Percentiles rank a stretch among this genome's conserved stretches.
phyloP scores from a whole-genome alignment of 2,888 invertebrate genomes.

The Cheilosia soror region DNA sequence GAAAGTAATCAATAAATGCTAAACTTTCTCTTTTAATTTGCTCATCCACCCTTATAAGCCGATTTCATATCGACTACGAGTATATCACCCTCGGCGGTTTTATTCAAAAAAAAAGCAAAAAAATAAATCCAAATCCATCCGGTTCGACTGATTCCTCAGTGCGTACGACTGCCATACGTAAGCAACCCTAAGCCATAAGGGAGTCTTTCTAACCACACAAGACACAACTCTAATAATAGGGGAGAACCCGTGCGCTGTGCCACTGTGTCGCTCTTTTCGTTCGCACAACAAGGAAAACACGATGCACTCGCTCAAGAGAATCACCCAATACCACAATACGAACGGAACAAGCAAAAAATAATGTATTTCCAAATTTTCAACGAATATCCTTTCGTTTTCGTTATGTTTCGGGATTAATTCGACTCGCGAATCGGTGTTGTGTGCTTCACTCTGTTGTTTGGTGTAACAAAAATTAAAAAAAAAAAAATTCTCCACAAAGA shows the following conservation, averaged over 20 bases:
- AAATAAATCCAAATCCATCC: conserved; percentile 39
- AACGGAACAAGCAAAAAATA: conserved; percentile 41
- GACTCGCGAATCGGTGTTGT: conserved; percentile 71
- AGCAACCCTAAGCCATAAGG: conserved; percentile 38
- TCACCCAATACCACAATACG: conserved; percentile 47
- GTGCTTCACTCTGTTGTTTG: conserved; percentile 53
- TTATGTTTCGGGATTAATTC: conserved; percentile 72
- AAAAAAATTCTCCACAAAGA: conserved; percentile 13
- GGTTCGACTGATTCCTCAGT: conserved; percentile 40
- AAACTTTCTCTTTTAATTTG: conserved; percentile 69
- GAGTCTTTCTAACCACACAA: conserved; percentile 27
- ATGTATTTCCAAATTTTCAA: conserved; percentile 63
- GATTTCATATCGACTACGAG: conserved; percentile 2
- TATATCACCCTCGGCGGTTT: conserved; percentile 54
- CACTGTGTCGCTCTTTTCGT: conserved; percentile 49
- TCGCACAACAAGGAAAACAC: conserved; percentile 67
- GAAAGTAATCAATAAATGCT: conserved; percentile 71
- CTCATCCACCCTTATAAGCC: conserved; percentile 40
- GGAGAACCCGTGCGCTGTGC: conserved; percentile 30
- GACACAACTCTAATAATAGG: neutral
- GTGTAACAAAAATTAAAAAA: conserved; percentile 17
- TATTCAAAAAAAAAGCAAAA: conserved; percentile 15
- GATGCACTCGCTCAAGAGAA: conserved; percentile 58
- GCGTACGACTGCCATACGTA: conserved; percentile 9
- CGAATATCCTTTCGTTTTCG: conserved; percentile 75